Evolutionary conservation across 2,797 vertebrate species (phyloP), one percentile per base, ranked within the genome.

Genomic region (Microctenopoma lineatum): DNA sequence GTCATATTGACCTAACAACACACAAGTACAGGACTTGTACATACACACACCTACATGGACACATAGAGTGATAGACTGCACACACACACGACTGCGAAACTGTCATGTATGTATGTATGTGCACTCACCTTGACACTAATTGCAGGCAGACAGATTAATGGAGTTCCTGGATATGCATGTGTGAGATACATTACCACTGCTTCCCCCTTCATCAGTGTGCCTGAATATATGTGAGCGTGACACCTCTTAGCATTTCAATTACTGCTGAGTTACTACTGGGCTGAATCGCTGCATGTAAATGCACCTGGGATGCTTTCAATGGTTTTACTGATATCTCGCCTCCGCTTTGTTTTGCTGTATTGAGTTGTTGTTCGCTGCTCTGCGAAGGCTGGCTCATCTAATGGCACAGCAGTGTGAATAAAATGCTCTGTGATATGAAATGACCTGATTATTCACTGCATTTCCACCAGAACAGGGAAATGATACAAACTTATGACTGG

Each of bases 71-170:
- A 32, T 5, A 18, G 5, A 21, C 4, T 36, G 29, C 7, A 66
- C 41, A 51, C 26, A 57, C 45, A 53, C 21, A 48, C 0, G 0
- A 16, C 47, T 38, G 5, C 4, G 32, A 45, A 50, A 32, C 5
- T 32, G 29, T 32, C 29, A 54, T 52, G 46, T 41, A 12, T 12
- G 11, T 11, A 38, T 3, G 12, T n/a, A 52, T 62, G 61, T 55
- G 32, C 4, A 54, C 45, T 81, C 57, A 45, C 76, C 29, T 36
- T 77, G 70, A 75, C 64, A 79, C 64, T 82, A 82, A 82, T 79
- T 80, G 79, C 70, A 69, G 53, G 27, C 56, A 48, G 48, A 66
- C 64, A 53, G 29, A 63, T 53, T 82, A 75, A 80, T 77, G 53
- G 64, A 79, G 70, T 75, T 71, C 4, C 47, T 59, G 53, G 50